phyloP scores from a whole-genome alignment of 2,113 vertebrate genomes.

The Microcebus ravelobensis region DNA sequence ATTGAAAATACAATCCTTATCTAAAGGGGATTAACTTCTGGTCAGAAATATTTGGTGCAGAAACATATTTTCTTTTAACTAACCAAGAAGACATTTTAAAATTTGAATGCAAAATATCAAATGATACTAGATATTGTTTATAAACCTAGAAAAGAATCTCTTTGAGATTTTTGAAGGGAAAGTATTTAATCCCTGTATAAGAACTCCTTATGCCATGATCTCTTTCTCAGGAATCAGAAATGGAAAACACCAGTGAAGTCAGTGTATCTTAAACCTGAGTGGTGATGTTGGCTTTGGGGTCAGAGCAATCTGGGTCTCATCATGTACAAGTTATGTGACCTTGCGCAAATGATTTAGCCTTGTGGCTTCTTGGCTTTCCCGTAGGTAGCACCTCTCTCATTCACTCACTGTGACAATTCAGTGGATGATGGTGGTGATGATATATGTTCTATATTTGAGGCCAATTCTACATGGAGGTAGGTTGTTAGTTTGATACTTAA shows the following conservation, averaged over 20 bases:
- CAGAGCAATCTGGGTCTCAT: not conserved
- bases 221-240: not conserved
- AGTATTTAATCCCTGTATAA: not conserved
- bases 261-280: not conserved
- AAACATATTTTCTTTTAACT: slow-evolving; percentile 36
- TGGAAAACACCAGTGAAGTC: not conserved
- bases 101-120: not conserved
- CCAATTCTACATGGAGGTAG: not conserved
- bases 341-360: not conserved
- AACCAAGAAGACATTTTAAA: slow-evolving; percentile 25
- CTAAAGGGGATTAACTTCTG: not conserved
- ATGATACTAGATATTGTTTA: not conserved
- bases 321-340: not conserved
- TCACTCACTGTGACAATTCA: not conserved
- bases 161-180: slow-evolving; percentile 6
- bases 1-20: not conserved
- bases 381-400: not conserved
- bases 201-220: not conserved
- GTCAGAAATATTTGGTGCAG: slow-evolving; percentile 1
- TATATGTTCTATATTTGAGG: not conserved
- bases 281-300: not conserved
- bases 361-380: not conserved
- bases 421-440: not conserved
- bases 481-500: not conserved
- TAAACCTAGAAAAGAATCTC: not conserved